phyloP scores from a whole-genome alignment of 2,888 invertebrate genomes.

The Ceramica pisi region DNA sequence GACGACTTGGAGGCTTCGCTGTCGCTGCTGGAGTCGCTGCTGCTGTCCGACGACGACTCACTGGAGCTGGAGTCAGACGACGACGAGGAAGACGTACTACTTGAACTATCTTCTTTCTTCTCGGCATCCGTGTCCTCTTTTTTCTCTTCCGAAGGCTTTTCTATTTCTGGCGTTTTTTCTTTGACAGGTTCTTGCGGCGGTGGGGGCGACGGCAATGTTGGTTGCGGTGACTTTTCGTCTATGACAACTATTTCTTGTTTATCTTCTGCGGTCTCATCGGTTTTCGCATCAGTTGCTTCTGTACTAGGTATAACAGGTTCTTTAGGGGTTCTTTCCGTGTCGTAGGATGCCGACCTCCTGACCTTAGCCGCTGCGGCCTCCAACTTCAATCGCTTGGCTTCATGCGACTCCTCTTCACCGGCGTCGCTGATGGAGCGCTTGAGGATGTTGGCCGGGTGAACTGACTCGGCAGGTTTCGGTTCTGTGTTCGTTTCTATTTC shows the following conservation, averaged over 20 bases:
- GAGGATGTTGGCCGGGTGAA: constrained; percentile 87
- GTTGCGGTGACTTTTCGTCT: constrained; percentile 50
- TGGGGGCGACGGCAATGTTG: constrained; percentile 33
- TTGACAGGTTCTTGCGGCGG: constrained; percentile 47
- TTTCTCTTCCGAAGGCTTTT: constrained; percentile 64
- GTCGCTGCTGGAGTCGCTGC: constrained; percentile 89
- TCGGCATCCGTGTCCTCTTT: constrained; percentile 70
- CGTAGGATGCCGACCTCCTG: constrained; percentile 86
- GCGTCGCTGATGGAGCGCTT: constrained; percentile 88
- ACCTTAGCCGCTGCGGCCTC: constrained; percentile 87
- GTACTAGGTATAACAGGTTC: constrained; percentile 62
- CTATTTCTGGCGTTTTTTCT: constrained; percentile 60
- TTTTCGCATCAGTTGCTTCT: constrained; percentile 61
- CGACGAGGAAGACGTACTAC: constrained; percentile 84
- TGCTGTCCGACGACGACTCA: constrained; percentile 89
- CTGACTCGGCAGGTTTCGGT: constrained; percentile 74
- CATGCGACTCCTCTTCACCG: constrained; percentile 85
- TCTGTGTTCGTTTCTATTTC: constrained; percentile 74
- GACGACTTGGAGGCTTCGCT: constrained; percentile 88
- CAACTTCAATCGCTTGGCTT: constrained; percentile 83
- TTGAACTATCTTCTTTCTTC: constrained; percentile 82
- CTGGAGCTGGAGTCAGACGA: constrained; percentile 91
- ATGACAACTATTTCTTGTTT: constrained; percentile 50
- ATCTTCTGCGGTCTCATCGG: constrained; percentile 47
- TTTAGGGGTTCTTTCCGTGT: constrained; percentile 81